Evolutionary conservation across 2,113 vertebrate genomes (phyloP).

Genomic region (Suncus etruscus): DNA sequence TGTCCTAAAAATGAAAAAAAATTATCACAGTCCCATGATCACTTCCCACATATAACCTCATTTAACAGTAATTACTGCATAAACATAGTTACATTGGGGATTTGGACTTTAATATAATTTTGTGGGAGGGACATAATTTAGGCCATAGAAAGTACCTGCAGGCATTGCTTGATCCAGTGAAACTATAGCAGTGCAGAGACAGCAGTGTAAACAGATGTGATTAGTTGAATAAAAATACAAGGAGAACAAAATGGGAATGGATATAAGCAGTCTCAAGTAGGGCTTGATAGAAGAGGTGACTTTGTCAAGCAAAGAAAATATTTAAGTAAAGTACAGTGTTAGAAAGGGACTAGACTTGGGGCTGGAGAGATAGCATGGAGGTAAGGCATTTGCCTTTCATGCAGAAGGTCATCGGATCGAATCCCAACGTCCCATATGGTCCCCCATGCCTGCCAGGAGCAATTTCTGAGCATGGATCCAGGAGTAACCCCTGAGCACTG

Average conservation of each 20-base stretch:
- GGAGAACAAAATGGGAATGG: background rate
- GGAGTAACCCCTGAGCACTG: no score
- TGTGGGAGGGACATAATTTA: background rate
- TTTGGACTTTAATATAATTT: no score
- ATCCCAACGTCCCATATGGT: no score
- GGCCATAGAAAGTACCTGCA: background rate
- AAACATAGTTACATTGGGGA: background rate
- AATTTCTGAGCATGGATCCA: no score
- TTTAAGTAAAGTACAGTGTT: background rate
- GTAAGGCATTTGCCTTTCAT: no score
- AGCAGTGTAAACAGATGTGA: constrained; percentile 11
- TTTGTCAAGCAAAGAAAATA: constrained; percentile 4
- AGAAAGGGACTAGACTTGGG: background rate
- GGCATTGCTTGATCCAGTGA: background rate
- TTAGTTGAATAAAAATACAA: constrained; percentile 14
- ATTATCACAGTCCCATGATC: background rate
- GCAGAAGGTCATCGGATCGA: no score
- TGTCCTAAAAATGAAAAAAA: no score
- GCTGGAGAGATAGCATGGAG: no score
- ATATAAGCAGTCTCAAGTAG: constrained; percentile 23
- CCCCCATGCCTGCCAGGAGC: no score
- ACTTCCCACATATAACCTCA: background rate
- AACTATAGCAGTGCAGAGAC: background rate
- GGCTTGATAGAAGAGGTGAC: constrained; percentile 5
- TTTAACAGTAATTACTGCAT: constrained; percentile 38